Evolutionary conservation across 2,888 invertebrate species (phyloP).

Genomic region (Ctenicera cuprea): DNA sequence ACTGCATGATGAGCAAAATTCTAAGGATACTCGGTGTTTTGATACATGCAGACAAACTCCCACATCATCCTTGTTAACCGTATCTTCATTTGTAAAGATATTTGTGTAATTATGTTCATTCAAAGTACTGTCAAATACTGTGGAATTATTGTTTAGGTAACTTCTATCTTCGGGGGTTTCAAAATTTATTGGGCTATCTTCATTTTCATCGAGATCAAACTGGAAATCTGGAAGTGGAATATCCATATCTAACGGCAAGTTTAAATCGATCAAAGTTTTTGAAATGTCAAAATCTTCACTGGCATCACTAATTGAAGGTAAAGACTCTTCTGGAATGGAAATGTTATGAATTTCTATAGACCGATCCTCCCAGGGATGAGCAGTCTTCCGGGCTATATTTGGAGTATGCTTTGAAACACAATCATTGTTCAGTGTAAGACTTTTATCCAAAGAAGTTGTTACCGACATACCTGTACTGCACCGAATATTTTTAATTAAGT

Average conservation of each 20-base stretch:
- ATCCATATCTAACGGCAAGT: constrained; percentile 26
- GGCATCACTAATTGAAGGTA: background rate
- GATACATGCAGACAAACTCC: constrained; percentile 78
- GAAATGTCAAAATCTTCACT: constrained; percentile 3
- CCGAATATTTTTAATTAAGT: constrained; percentile 73
- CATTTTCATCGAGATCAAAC: constrained; percentile 15
- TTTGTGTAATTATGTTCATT: constrained; percentile 66
- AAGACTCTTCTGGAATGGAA: background rate
- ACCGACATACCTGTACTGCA: constrained; percentile 68
- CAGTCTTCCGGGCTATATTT: constrained; percentile 35
- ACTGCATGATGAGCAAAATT: constrained; percentile 76
- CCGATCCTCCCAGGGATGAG: constrained; percentile 59
- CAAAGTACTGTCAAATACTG: constrained; percentile 20
- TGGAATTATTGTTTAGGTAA: constrained; percentile 11
- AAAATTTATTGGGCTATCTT: background rate
- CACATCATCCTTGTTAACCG: constrained; percentile 66
- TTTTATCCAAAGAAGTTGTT: constrained; percentile 66
- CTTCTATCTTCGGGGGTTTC: background rate
- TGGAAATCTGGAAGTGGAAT: constrained; percentile 27
- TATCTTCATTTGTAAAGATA: constrained; percentile 2
- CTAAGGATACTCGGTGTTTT: constrained; percentile 75
- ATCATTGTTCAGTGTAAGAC: constrained; percentile 53
- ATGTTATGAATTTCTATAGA: constrained; percentile 24
- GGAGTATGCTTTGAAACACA: constrained; percentile 53
- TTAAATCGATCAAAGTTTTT: constrained; percentile 15